Base-by-base conservation (phyloP, 2,888 invertebrate species). In the Troides aeacus region DNA sequence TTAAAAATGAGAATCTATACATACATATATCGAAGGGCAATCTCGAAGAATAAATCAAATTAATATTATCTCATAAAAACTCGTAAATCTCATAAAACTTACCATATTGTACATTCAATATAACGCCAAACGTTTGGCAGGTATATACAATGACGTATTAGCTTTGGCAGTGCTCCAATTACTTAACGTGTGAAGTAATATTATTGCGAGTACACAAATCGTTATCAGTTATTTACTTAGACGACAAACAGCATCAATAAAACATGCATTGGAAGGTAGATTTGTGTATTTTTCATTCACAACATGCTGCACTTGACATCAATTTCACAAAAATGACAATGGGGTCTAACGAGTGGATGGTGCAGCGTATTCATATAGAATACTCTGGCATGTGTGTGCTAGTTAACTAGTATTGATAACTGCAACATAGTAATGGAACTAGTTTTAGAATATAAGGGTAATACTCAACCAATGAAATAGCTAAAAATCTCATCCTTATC, bases 81-180 rank as follows among this genome's bases (percentile, higher is more conserved):
- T 46, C 17, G 21, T 50, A n/a, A 69, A 62, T 58, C 62, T 23
- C 58, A 70, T 66, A 62, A 62, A 66, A 62, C 65, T 62, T 57
- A 17, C 46, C 30, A 17, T 65, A 69, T 58, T 58, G 24, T 58
- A 58, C n/a, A 58, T 56, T 77, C 74, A 77, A 80, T 78, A 42
- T 53, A 62, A 62, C 66, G 62, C 65, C 58, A 79, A 77, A 77
- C 74, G 72, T 76, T 75, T 75, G 53, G 71, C 76, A 77, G 79
- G 76, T 81, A 79, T 77, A 79, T 76, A 79, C 81, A 81, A 79
- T 82, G 62, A 70, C 66, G 60, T 70, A 69, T 69, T 69, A 42
- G 56, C 42, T 71, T 79, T 87, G 86, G 87, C 86, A 72, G 23
- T 21, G 18, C 42, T 78, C 87, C 87, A 87, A 79, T 80, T 76